Percentiles rank a stretch among this genome's conserved stretches.
These are phyloP conservation scores for Rhingia campestris DNA, from an alignment of 2,888 invertebrate genomes.

Conservation along the genomic window DNA sequence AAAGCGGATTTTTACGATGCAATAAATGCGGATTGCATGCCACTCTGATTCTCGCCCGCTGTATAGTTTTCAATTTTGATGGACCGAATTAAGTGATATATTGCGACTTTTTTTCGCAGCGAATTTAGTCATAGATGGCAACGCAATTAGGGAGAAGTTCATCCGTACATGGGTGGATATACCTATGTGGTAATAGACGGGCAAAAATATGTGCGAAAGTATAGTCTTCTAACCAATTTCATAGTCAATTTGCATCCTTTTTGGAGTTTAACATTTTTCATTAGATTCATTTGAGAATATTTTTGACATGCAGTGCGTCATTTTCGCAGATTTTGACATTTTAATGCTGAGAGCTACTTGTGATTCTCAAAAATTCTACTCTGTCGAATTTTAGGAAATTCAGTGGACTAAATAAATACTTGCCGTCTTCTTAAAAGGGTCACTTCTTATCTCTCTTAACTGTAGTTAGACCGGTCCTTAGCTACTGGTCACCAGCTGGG, in stretches of 20 bases:
- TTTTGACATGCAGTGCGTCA: no score
- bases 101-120: slow-evolving; percentile 9
- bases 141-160: neutral
- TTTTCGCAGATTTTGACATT: no score
- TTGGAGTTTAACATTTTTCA: no score
- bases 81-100: slow-evolving; percentile 47
- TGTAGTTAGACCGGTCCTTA: no score
- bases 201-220: neutral
- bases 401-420: no score
- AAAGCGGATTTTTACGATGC: slow-evolving; percentile 65
- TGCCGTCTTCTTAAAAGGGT: no score
- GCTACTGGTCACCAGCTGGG: no score
- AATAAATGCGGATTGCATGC: slow-evolving; percentile 61
- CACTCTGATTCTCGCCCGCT: slow-evolving; percentile 13
- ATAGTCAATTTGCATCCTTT: slow-evolving; percentile 20
- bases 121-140: slow-evolving; percentile 3
- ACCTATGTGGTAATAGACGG: neutral
- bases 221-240: slow-evolving; percentile 12
- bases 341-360: no score
- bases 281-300: no score
- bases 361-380: no score
- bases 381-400: no score
- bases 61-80: slow-evolving; percentile 31
- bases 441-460: no score
- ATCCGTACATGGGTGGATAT: neutral